Evolutionary conservation across 1,140 invertebrate species (phyloP).

Genomic region (Saccostrea glomerata): DNA sequence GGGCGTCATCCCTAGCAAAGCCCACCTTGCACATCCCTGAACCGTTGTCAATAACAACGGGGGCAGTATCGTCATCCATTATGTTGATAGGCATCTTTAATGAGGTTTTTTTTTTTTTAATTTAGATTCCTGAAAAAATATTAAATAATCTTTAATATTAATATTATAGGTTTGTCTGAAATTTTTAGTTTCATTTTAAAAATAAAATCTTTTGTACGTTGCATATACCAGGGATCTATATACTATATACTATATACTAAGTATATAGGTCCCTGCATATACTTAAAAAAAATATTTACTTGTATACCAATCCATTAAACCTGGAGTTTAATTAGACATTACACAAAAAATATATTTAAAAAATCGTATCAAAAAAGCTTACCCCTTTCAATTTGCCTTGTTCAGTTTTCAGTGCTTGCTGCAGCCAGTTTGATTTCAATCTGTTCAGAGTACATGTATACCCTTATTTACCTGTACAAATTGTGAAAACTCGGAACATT

Average conservation of each 20-base stretch:
- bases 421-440: not conserved
- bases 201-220: not conserved
- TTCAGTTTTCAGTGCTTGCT: not conserved
- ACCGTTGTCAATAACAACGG: not conserved
- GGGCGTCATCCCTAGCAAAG: no score
- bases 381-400: not conserved
- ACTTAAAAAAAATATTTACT: not conserved
- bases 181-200: not conserved
- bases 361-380: not conserved
- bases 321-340: not conserved
- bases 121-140: not conserved
- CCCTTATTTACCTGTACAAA: not conserved
- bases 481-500: not conserved
- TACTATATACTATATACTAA: no score
- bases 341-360: not conserved
- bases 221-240: no score
- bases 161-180: not conserved
- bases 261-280: no score
- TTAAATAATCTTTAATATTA: not conserved
- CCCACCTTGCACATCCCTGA: no score
- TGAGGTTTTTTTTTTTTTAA: not conserved
- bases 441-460: not conserved
- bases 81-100: conserved; percentile 13
- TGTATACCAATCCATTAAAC: not conserved
- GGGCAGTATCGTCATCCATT: not conserved